Evolutionary conservation across 2,113 vertebrate genomes (phyloP), one percentile per base, ranked within the genome.

Genomic region (Rhineura floridana): DNA sequence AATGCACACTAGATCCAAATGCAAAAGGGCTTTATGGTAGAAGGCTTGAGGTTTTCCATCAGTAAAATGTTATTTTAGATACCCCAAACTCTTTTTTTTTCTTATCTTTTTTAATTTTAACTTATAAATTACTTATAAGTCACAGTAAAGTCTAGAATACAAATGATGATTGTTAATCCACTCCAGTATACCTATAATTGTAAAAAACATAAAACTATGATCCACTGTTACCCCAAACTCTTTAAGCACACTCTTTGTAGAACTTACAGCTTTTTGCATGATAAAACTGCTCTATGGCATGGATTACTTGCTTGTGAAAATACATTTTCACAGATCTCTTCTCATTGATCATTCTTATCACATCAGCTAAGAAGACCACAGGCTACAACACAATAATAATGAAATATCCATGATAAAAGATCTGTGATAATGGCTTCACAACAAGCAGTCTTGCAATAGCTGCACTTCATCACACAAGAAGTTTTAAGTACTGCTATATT

Each of bases 301-400:
- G 78, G 36, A 59, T 72, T 46, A 30, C 50, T 81, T 81, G 46
- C 50, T 87, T 87, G 6, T 25, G 39, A 46, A 2, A 69, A 72
- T 28, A 39, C 44, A 11, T 80, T 87, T 79, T 87, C 39, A 44
- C 28, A 28, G 39, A 46, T 17, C 23, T 44, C 6, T 42, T n/a
- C 42, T 81, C 78, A 81, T 62, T 87, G 86, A 63, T 81, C 50
- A 81, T 87, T 59, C 78, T 87, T 87, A 81, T 87, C 86, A 36
- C 30, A 77, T 81, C 48, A 48, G 50, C 30, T 73, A 59, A 75
- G 50, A 86, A 65, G 23, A 72, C 10, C 62, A 59, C 36, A 72
- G 78, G 36, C 36, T 81, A 48, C 62, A 36, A 81, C 86, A 59
- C 42, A 46, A 59, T 33, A 81, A 81, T 86, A 78, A 86, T 77